Conservation (phyloP, 2,113 vertebrate genomes). For the Lagopus leucura region DNA sequence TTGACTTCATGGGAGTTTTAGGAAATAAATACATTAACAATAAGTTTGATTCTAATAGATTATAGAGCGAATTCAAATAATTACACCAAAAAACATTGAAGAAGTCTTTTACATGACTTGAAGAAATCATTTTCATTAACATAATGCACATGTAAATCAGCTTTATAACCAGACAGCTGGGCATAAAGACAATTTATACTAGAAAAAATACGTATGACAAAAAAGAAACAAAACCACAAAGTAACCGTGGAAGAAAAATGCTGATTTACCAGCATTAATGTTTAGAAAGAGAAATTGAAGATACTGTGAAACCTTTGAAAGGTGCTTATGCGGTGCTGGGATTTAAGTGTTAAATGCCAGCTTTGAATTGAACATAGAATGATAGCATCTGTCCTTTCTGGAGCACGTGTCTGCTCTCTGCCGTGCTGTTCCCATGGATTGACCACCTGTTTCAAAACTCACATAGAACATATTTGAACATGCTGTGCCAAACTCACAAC, state of each 20-base stretch:
- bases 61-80: background rate
- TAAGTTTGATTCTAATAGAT: background rate
- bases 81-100: background rate
- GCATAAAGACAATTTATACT: background rate
- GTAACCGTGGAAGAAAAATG: background rate
- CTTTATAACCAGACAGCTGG: background rate
- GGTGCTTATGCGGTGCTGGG: background rate
- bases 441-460: background rate
- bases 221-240: background rate
- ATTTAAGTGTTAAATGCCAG: background rate
- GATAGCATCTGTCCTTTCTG: background rate
- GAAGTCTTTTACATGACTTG: background rate
- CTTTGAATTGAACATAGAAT: background rate
- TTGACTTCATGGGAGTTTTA: background rate
- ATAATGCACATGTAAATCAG: background rate
- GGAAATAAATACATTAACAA: background rate
- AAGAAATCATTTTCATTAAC: background rate
- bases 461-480: accelerated
- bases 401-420: background rate
- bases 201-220: background rate
- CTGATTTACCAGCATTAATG: background rate
- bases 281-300: background rate
- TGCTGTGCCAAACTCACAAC: background rate
- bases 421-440: background rate
- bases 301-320: background rate